A percentile compares a stretch with the other conserved stretches of the same genome.
phyloP scores from a whole-genome alignment of 2,113 vertebrate species.

The Tauraco erythrolophus region DNA sequence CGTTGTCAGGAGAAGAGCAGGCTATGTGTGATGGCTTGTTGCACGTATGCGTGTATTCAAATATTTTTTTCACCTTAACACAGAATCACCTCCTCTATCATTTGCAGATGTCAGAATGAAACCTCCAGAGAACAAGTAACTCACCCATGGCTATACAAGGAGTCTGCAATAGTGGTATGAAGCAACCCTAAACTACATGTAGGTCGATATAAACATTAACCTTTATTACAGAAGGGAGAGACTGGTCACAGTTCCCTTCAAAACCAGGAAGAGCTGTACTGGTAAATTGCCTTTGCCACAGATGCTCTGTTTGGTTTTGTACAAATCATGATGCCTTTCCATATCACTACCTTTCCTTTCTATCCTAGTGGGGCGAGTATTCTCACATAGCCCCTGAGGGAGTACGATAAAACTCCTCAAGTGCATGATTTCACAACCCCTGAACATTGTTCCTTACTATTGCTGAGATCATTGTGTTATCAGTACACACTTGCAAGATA shows the following conservation, averaged over 20 bases:
- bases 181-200: neutral
- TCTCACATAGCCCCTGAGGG: neutral
- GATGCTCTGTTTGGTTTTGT: neutral
- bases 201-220: neutral
- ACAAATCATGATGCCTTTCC: neutral
- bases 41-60: neutral
- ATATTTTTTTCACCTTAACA: neutral
- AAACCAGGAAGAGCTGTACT: neutral
- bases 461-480: neutral
- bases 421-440: neutral
- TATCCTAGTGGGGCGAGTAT: fast-evolving
- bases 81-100: neutral
- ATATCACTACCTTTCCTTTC: neutral
- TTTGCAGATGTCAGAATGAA: neutral
- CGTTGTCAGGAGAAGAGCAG: neutral
- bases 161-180: neutral
- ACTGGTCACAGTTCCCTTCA: neutral
- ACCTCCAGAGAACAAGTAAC: neutral
- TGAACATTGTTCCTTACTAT: neutral
- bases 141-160: neutral
- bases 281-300: neutral
- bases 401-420: neutral
- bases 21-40: fast-evolving
- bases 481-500: neutral
- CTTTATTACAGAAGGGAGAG: neutral